phyloP scores from a whole-genome alignment of 53 echinoderm and acorn worm species.

The Luidia sarsii region DNA sequence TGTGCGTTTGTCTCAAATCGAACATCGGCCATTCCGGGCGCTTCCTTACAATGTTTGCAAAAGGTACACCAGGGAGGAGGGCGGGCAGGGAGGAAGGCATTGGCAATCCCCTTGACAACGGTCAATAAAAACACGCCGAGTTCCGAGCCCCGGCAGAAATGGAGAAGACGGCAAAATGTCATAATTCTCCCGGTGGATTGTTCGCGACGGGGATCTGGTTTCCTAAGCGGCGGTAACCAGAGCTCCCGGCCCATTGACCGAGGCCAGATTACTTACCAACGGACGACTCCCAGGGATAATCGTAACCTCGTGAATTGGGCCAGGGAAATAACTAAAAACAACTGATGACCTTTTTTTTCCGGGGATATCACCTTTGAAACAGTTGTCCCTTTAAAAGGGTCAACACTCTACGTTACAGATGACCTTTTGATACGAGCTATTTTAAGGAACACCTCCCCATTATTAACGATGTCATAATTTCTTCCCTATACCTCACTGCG shows the following conservation, averaged over 20 bases:
- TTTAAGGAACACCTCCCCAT: no score
- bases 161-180: slow-evolving; percentile 35
- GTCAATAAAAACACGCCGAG: not conserved
- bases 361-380: no score
- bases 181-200: slow-evolving; percentile 46
- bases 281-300: not conserved
- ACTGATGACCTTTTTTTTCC: slow-evolving; percentile 19
- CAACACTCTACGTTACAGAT: no score
- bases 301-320: not conserved
- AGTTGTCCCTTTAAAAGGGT: no score
- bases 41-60: no score
- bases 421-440: no score
- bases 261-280: slow-evolving; percentile 7
- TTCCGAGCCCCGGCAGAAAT: slow-evolving; percentile 5
- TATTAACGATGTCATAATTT: no score
- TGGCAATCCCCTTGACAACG: not conserved
- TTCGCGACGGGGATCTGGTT: slow-evolving; percentile 38
- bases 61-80: no score
- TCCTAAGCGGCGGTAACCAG: slow-evolving; percentile 12
- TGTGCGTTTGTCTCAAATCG: no score
- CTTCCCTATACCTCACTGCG: no score
- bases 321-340: slow-evolving; percentile 1
- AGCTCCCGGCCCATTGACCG: slow-evolving; percentile 14
- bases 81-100: not conserved
- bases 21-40: no score